These are phyloP conservation scores for Hystrix brachyura DNA, from an alignment of 2,113 vertebrate species.

Conservation along the genomic window DNA sequence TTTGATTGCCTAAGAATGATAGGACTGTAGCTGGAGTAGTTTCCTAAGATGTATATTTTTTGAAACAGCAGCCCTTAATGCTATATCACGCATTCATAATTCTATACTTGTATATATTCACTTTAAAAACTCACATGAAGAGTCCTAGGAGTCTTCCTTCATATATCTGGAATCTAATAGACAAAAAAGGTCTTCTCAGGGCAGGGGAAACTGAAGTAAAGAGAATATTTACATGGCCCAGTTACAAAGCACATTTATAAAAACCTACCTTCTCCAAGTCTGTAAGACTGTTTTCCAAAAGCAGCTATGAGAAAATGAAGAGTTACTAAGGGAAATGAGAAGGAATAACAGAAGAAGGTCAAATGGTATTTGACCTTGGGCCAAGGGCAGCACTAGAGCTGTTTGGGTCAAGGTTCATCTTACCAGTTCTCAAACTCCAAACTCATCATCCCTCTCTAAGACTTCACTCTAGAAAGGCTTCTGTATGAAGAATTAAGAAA, in stretches of 20 bases:
- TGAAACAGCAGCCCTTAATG: neutral
- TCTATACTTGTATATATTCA: slow-evolving; percentile 45
- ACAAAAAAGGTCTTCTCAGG: neutral
- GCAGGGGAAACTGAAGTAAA: neutral
- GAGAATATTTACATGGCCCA: neutral
- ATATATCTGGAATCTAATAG: slow-evolving; percentile 55
- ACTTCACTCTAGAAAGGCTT: slow-evolving; percentile 11
- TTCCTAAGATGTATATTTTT: neutral
- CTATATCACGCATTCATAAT: neutral
- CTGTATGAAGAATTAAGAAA: slow-evolving; percentile 1
- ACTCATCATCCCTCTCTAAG: neutral
- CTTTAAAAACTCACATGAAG: slow-evolving; percentile 37
- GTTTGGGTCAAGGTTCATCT: neutral
- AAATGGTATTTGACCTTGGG: neutral
- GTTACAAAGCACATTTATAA: slow-evolving; percentile 30
- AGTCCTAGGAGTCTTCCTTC: neutral
- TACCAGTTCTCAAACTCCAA: slow-evolving; percentile 8
- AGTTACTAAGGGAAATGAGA: slow-evolving; percentile 54
- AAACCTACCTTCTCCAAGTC: neutral
- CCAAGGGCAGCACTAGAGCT: neutral
- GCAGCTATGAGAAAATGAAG: slow-evolving; percentile 12
- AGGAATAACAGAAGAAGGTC: neutral
- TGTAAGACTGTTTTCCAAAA: slow-evolving; percentile 47
- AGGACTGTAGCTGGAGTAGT: neutral
- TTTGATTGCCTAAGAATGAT: slow-evolving; percentile 38